Conservation (phyloP, 2,888 invertebrate genomes). For the Augiades crinisus region DNA sequence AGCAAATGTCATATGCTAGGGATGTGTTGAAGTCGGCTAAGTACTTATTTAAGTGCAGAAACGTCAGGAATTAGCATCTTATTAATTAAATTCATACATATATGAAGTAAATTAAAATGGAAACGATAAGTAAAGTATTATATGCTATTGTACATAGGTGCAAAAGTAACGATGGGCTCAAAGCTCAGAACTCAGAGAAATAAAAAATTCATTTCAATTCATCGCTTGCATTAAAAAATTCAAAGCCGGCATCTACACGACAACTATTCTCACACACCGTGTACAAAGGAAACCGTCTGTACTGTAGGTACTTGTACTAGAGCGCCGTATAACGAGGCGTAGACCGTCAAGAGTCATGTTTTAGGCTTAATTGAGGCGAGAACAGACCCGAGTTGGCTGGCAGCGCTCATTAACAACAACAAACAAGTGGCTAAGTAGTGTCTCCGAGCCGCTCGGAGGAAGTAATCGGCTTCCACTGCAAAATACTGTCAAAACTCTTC, state of each 20-base stretch:
- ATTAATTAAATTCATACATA: too few species aligned
- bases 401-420: slow-evolving; percentile 78
- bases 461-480: slow-evolving; percentile 69
- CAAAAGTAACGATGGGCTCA: too few species aligned
- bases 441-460: slow-evolving; percentile 53
- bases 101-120: too few species aligned
- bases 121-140: too few species aligned
- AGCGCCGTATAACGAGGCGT: slow-evolving; percentile 21
- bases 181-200: too few species aligned
- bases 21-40: too few species aligned
- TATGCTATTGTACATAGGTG: too few species aligned
- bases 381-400: slow-evolving; percentile 72
- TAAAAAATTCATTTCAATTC: too few species aligned
- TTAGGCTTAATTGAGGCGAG: slow-evolving; percentile 75
- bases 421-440: slow-evolving; percentile 74
- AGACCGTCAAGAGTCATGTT: slow-evolving; percentile 56
- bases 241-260: neutral
- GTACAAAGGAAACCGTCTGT: slow-evolving; percentile 3
- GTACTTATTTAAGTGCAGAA: too few species aligned
- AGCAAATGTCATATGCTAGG: too few species aligned
- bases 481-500: slow-evolving; percentile 42
- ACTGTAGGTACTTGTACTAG: slow-evolving; percentile 4
- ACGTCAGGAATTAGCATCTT: too few species aligned
- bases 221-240: neutral
- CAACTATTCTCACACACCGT: neutral